Conservation (phyloP, 2,888 invertebrate genomes). For the Euplexia lucipara region DNA sequence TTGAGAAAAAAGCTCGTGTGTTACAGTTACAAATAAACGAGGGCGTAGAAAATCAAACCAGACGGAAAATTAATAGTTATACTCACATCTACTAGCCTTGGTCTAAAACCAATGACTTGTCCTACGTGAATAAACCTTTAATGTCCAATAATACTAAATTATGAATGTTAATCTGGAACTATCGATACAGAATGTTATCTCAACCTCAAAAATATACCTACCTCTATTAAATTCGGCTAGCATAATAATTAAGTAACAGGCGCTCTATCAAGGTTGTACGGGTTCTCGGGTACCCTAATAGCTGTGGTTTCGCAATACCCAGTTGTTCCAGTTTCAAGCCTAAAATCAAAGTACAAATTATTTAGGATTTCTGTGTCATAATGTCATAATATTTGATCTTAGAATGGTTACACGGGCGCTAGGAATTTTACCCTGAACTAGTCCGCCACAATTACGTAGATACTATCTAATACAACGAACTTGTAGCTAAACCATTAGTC, state of each 20-base stretch:
- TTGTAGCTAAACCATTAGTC: slow-evolving; percentile 40
- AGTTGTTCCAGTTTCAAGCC: slow-evolving; percentile 83
- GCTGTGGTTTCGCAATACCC: slow-evolving; percentile 79
- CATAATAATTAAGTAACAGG: slow-evolving; percentile 91
- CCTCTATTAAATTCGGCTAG: slow-evolving; percentile 85
- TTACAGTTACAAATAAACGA: too few species aligned
- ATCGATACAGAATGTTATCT: slow-evolving; percentile 64
- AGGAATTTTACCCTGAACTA: slow-evolving; percentile 76
- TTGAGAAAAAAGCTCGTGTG: background rate
- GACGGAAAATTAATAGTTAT: slow-evolving; percentile 8
- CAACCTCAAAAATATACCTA: slow-evolving; percentile 78
- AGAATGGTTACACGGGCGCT: slow-evolving; percentile 71
- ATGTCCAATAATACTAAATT: slow-evolving; percentile 53
- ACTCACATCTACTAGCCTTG: slow-evolving; percentile 41
- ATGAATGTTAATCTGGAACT: slow-evolving; percentile 56
- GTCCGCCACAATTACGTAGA: slow-evolving; percentile 55
- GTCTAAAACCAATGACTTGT: slow-evolving; percentile 24
- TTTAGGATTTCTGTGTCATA: slow-evolving; percentile 84
- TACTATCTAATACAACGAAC: slow-evolving; percentile 57
- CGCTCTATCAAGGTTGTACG: slow-evolving; percentile 83
- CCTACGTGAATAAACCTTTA: slow-evolving; percentile 41
- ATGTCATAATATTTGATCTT: slow-evolving; percentile 80
- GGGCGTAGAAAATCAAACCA: slow-evolving; percentile 15
- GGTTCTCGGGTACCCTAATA: slow-evolving; percentile 85
- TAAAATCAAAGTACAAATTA: slow-evolving; percentile 88